These are phyloP conservation scores for Meloidogyne floridensis DNA, from an alignment of 1,140 invertebrate genomes.

Conservation along the genomic window DNA sequence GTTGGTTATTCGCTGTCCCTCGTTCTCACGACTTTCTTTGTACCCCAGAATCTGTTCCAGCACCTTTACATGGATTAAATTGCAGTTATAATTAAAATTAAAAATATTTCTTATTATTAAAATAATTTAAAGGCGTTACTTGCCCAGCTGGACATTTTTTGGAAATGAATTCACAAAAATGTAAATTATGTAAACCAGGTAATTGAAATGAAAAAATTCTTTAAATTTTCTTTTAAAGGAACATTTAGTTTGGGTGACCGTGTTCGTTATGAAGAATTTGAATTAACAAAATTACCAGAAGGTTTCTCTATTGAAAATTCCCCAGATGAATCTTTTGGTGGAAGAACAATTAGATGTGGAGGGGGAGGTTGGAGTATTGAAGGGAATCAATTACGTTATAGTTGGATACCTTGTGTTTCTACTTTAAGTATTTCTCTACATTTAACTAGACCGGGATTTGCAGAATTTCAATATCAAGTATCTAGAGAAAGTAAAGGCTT, in stretches of 20 bases:
- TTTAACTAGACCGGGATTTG: conserved; percentile 51
- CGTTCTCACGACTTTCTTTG: conserved; percentile 47
- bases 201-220: conserved; percentile 1
- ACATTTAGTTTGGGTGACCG: conserved; percentile 61
- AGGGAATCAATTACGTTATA: conserved; percentile 57
- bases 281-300: conserved; percentile 44
- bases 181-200: conserved; percentile 54
- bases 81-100: conserved; percentile 49
- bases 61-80: conserved; percentile 54
- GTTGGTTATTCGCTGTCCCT: conserved; percentile 59
- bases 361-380: conserved; percentile 60
- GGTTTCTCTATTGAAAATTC: conserved; percentile 48
- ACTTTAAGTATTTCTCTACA: conserved; percentile 56
- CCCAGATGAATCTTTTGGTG: conserved; percentile 31
- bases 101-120: conserved; percentile 1
- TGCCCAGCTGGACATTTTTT: conserved; percentile 58
- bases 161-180: conserved; percentile 59
- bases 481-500: conserved; percentile 53
- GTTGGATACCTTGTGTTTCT: conserved; percentile 60
- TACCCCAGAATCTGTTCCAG: conserved; percentile 48
- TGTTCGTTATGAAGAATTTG: conserved; percentile 60
- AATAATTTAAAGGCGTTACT: conserved; percentile 55
- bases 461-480: conserved; percentile 58
- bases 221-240: conserved; percentile 38
- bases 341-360: conserved; percentile 11